phyloP scores from a whole-genome alignment of 2,797 vertebrate genomes.

The Enteromius viviparus region DNA sequence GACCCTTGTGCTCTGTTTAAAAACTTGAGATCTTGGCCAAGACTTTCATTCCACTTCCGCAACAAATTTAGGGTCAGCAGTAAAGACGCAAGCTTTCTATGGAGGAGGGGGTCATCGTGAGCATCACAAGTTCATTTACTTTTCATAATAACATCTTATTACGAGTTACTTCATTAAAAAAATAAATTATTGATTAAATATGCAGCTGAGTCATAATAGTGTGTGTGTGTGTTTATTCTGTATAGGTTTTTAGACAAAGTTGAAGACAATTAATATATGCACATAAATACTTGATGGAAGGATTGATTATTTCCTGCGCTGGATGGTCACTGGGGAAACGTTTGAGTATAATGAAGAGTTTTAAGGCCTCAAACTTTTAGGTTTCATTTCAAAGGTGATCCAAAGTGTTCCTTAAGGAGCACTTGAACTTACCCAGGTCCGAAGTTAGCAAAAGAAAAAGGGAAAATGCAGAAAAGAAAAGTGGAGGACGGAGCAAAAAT shows the following conservation, averaged over 20 bases:
- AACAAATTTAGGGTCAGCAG: constrained; percentile 80
- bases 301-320: constrained; percentile 51
- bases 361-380: constrained; percentile 47
- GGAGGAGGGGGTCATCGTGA: constrained; percentile 72
- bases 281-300: constrained; percentile 49
- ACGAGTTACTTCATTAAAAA: background rate
- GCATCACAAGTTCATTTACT: constrained; percentile 47
- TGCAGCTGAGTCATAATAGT: background rate
- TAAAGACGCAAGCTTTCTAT: constrained; percentile 78
- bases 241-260: constrained; percentile 13
- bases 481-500: constrained; percentile 16
- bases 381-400: constrained; percentile 44
- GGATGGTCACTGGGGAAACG: constrained; percentile 46
- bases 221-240: background rate
- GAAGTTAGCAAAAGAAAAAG: constrained; percentile 35
- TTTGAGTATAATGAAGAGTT: constrained; percentile 41
- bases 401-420: constrained; percentile 51
- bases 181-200: constrained; percentile 2
- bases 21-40: constrained; percentile 70
- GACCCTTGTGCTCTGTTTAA: constrained; percentile 76
- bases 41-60: constrained; percentile 74
- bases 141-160: constrained; percentile 58
- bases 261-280: constrained; percentile 27
- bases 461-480: constrained; percentile 3
- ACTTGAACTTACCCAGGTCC: constrained; percentile 49